phyloP scores from a whole-genome alignment of 2,888 invertebrate genomes.

The Gerosis bhagava region DNA sequence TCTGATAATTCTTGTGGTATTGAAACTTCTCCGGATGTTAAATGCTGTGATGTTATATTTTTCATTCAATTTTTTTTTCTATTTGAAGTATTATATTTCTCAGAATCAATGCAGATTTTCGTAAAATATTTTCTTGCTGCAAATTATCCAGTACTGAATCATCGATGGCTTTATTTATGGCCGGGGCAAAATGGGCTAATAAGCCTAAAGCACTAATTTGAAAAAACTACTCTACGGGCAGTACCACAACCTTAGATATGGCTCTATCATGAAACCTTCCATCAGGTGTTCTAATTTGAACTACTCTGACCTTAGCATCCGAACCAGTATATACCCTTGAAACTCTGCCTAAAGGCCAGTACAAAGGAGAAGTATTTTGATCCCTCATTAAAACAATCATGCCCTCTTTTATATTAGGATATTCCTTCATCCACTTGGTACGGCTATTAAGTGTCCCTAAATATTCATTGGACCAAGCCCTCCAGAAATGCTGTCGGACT shows the following conservation, averaged over 20 bases:
- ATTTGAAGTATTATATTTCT: too few relatives aligned
- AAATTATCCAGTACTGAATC: too few relatives aligned
- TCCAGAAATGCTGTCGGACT: slow-evolving; percentile 6
- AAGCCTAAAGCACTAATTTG: too few relatives aligned
- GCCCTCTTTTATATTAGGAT: background rate
- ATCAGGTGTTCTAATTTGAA: background rate
- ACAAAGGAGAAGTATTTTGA: background rate
- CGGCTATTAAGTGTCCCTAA: background rate
- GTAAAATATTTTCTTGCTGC: too few relatives aligned
- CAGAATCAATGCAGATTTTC: too few relatives aligned
- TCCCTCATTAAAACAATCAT: background rate
- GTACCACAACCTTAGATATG: background rate
- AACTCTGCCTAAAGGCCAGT: background rate
- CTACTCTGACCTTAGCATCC: background rate
- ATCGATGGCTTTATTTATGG: too few relatives aligned
- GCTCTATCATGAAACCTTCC: background rate
- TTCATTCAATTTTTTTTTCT: too few relatives aligned
- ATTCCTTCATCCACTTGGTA: slow-evolving; percentile 1
- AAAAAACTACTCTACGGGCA: slow-evolving; percentile 2
- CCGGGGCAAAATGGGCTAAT: too few relatives aligned
- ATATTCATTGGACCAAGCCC: slow-evolving; percentile 2
- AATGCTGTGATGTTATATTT: too few relatives aligned
- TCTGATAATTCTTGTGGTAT: too few relatives aligned
- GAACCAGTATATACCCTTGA: background rate
- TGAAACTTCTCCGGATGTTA: too few relatives aligned